phyloP scores from a whole-genome alignment of 2,113 vertebrate genomes.

The Daphoenositta chrysoptera region DNA sequence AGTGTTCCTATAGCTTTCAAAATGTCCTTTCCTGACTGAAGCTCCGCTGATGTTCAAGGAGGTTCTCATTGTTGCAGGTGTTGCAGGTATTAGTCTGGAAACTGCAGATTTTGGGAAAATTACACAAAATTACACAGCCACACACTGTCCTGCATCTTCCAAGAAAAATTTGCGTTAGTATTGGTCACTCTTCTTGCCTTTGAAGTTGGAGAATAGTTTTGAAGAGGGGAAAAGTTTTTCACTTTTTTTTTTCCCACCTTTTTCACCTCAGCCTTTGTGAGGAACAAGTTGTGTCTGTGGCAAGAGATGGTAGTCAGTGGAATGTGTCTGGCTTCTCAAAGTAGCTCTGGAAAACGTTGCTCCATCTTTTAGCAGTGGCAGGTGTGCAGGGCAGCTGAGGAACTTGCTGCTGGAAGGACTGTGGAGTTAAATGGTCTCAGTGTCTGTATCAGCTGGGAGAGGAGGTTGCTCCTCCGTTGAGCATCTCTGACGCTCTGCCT shows the following conservation, averaged over 20 bases:
- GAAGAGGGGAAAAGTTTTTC: not conserved
- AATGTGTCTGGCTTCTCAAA: not conserved
- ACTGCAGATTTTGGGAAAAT: not conserved
- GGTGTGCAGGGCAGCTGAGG: not conserved
- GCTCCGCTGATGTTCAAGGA: not conserved
- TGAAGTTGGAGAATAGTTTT: not conserved
- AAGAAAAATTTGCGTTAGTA: not conserved
- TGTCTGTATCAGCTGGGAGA: not conserved
- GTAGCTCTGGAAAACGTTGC: not conserved
- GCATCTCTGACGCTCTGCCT: not conserved
- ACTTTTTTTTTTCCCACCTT: too few species aligned
- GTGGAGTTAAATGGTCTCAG: not conserved
- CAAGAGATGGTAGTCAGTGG: not conserved
- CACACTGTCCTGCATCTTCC: not conserved
- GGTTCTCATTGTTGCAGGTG: not conserved
- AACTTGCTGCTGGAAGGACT: not conserved
- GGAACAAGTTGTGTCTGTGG: not conserved
- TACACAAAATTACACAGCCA: rapidly evolving
- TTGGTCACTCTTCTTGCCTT: not conserved
- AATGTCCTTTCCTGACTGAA: not conserved
- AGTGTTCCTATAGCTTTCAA: not conserved
- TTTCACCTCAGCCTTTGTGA: not conserved
- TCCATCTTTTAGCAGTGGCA: not conserved
- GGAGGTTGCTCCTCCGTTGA: not conserved
- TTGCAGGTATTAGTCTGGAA: not conserved